Conservation (phyloP, 2,113 vertebrate species). For the Chroicocephalus ridibundus region DNA sequence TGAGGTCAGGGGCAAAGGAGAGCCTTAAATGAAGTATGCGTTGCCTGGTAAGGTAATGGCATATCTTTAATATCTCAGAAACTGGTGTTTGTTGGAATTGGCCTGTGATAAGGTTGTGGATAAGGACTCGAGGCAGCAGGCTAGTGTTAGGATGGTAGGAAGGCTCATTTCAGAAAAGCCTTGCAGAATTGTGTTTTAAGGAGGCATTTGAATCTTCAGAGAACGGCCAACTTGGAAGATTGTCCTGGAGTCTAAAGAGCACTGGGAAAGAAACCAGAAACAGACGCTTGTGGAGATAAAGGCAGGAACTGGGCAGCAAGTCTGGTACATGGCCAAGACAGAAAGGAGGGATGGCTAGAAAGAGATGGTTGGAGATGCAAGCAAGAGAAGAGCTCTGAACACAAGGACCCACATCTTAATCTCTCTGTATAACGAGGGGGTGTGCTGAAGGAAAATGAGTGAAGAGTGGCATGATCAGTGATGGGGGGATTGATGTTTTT, state of each 20-base stretch:
- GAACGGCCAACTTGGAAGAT: background rate
- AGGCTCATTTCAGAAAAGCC: background rate
- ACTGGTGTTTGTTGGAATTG: background rate
- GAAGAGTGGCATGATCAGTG: background rate
- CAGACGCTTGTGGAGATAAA: background rate
- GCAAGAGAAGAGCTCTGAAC: background rate
- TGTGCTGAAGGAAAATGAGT: background rate
- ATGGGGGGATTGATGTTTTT: background rate
- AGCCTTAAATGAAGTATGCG: background rate
- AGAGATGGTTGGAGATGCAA: background rate
- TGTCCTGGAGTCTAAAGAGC: conserved; percentile 30
- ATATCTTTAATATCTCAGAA: background rate
- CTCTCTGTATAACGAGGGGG: background rate
- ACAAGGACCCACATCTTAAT: background rate
- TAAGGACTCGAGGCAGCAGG: background rate
- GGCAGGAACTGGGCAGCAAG: background rate
- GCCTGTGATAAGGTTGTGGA: background rate
- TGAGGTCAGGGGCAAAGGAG: background rate
- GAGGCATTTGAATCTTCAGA: background rate
- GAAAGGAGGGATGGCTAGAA: background rate
- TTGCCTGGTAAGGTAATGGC: background rate
- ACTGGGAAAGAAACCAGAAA: conserved; percentile 50
- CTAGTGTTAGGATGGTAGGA: background rate
- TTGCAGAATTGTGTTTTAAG: background rate
- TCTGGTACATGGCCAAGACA: background rate